These are phyloP conservation scores for Ailurus styani DNA, from an alignment of 2,113 vertebrate genomes.

Conservation along the genomic window DNA sequence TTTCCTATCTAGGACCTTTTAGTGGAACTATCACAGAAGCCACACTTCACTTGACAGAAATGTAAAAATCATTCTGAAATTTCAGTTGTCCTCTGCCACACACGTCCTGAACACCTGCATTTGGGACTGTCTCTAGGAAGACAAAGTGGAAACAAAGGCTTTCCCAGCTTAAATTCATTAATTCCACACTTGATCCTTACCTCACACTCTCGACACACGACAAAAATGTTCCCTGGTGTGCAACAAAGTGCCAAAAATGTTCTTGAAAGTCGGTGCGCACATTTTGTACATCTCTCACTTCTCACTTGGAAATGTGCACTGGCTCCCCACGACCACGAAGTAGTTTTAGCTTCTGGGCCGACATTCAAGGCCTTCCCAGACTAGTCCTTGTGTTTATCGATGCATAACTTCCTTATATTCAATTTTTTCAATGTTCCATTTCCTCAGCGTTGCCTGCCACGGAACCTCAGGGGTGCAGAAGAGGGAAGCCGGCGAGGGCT, in stretches of 20 bases:
- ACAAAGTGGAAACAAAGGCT: no score
- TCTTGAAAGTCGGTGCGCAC: neutral
- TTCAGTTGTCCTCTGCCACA: no score
- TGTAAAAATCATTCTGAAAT: no score
- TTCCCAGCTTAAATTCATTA: no score
- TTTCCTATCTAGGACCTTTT: no score
- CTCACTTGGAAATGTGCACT: neutral
- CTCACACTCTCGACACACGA: no score
- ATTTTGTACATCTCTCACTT: rapidly evolving
- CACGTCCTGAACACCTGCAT: no score
- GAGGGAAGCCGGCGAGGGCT: neutral
- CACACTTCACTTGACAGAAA: no score
- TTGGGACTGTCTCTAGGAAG: no score
- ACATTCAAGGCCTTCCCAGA: neutral
- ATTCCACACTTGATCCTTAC: no score
- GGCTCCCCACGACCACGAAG: neutral
- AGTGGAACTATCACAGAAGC: no score
- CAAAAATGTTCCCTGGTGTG: no score
- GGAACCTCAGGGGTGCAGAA: neutral
- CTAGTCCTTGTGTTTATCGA: neutral
- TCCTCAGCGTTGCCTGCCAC: neutral
- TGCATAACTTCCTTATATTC: neutral
- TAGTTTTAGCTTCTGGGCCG: neutral
- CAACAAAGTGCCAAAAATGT: rapidly evolving
- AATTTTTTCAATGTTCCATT: neutral